Conservation (phyloP, 2,113 vertebrate species). For the Pelobates fuscus region DNA sequence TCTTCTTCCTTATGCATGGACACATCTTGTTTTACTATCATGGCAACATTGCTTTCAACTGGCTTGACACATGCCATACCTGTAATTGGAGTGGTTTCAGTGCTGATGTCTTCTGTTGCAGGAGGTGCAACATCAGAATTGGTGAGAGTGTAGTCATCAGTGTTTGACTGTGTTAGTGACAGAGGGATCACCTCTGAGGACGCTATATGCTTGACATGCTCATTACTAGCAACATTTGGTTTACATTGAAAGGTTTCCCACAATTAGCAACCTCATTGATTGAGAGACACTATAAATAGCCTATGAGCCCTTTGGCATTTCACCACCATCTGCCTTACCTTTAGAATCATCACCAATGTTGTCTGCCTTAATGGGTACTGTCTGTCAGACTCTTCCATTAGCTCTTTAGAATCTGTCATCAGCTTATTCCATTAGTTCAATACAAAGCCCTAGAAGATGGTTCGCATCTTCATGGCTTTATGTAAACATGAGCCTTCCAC, state of each 20-base stretch:
- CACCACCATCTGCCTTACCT: neutral
- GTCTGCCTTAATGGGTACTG: neutral
- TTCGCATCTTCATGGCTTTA: too few relatives aligned
- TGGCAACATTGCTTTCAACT: too few relatives aligned
- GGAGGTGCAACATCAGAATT: too few relatives aligned
- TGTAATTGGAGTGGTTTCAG: too few relatives aligned
- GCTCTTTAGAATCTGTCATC: neutral
- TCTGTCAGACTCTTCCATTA: neutral
- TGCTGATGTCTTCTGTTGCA: too few relatives aligned
- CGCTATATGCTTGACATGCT: neutral
- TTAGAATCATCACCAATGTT: neutral
- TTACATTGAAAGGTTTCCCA: neutral
- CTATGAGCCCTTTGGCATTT: neutral
- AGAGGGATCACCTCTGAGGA: neutral
- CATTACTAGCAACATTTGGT: neutral
- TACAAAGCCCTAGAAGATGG: neutral
- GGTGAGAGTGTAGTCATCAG: too few relatives aligned
- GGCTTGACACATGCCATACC: too few relatives aligned
- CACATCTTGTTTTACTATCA: too few relatives aligned
- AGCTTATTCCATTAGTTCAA: neutral
- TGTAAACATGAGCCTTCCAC: too few relatives aligned
- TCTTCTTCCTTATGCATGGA: too few relatives aligned
- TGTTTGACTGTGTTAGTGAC: neutral
- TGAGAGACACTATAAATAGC: neutral
- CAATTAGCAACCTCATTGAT: neutral